Conservation (phyloP, 1,140 invertebrate species). For the Lordiphosa stackelbergi region DNA sequence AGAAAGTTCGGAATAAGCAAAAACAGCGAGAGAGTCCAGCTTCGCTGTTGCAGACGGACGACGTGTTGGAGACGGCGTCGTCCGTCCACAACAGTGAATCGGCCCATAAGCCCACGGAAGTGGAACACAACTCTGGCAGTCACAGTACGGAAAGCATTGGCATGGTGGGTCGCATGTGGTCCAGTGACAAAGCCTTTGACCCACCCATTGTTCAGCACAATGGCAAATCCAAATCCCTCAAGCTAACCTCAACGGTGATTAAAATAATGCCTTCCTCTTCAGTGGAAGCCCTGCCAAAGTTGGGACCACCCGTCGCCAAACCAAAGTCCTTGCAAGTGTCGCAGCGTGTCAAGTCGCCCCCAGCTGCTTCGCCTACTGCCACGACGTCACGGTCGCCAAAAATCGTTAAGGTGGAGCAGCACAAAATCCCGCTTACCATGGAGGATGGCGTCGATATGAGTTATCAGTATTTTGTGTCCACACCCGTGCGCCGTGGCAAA, state of each 20-base stretch:
- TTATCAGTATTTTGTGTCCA: slow-evolving; percentile 54
- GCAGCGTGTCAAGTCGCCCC: background rate
- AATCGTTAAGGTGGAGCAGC: slow-evolving; percentile 39
- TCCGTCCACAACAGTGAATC: slow-evolving; percentile 23
- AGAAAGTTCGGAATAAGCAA: background rate
- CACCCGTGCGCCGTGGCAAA: slow-evolving; percentile 41
- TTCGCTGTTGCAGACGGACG: slow-evolving; percentile 26
- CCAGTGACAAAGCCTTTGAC: slow-evolving; percentile 3
- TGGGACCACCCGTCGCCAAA: background rate
- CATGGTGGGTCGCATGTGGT: slow-evolving; percentile 11
- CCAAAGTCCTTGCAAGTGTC: background rate
- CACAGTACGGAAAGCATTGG: slow-evolving; percentile 6
- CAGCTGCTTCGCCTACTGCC: background rate
- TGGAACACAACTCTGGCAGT: slow-evolving; percentile 5
- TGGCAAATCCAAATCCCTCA: slow-evolving; percentile 26
- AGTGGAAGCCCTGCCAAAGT: background rate
- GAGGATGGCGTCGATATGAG: slow-evolving; percentile 62
- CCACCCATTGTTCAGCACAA: slow-evolving; percentile 2
- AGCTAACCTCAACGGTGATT: slow-evolving; percentile 52
- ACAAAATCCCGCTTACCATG: slow-evolving; percentile 50
- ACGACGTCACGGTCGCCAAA: background rate
- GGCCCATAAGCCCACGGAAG: background rate
- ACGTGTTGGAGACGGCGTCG: slow-evolving; percentile 12
- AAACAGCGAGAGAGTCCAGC: slow-evolving; percentile 5
- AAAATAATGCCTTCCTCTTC: slow-evolving; percentile 26